Conservation (phyloP, 1,140 invertebrate genomes). For the Pygmarrhopalites habei region DNA sequence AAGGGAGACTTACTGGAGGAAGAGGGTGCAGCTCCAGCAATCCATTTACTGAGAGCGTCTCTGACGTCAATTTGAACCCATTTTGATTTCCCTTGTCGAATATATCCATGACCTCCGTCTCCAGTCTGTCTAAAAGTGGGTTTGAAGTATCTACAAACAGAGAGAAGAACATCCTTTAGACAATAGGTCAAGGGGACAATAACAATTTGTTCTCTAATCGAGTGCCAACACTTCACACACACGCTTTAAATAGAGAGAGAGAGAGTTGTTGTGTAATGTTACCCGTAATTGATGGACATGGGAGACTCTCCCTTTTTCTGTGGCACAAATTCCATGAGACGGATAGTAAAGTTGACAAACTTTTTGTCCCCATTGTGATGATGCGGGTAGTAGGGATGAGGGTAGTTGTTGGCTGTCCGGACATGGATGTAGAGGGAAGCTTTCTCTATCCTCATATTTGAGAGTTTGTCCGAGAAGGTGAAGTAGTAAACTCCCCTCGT, state of each 20-base stretch:
- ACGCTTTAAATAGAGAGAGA: background rate
- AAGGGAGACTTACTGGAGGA: too few species aligned
- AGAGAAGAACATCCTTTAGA: background rate
- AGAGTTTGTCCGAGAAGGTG: conserved; percentile 36
- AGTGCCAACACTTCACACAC: too few species aligned
- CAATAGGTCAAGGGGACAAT: too few species aligned
- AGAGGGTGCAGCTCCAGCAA: conserved; percentile 7
- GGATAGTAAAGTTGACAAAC: conserved; percentile 19
- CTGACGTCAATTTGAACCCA: conserved; percentile 36
- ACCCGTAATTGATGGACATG: conserved; percentile 32
- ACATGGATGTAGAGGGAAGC: conserved; percentile 31
- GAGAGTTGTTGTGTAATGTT: background rate
- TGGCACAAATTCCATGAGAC: conserved; percentile 28
- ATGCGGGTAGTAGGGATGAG: too few species aligned
- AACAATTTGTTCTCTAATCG: too few species aligned
- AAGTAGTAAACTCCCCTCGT: conserved; percentile 31
- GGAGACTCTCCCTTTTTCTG: conserved; percentile 33
- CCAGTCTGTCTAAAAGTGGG: background rate
- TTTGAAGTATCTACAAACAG: conserved; percentile 22
- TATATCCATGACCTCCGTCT: background rate
- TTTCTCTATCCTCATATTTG: conserved; percentile 32
- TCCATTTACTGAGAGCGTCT: conserved; percentile 29
- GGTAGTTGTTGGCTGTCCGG: background rate
- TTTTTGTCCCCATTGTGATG: conserved; percentile 16
- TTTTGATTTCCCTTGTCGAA: conserved; percentile 19